Percentiles rank a stretch among this genome's conserved stretches.
Evolutionary conservation across 30 jellyfish, hydroid and myxozoan species (phyloP).

Genomic region (Morbakka virulenta): DNA sequence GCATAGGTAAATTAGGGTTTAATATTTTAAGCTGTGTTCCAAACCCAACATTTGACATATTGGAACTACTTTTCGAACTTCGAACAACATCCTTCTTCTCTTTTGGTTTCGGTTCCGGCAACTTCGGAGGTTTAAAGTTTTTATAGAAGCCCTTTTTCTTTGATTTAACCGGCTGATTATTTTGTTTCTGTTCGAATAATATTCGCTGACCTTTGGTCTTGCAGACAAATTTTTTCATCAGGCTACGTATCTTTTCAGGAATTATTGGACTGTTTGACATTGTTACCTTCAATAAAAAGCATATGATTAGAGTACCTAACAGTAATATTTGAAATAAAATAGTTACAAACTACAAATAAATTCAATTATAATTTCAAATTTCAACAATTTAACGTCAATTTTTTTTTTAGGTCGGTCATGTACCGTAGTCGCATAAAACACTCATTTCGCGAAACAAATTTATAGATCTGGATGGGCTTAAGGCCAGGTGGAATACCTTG

Average conservation of each 20-base stretch:
- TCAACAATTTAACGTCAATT: too few species aligned
- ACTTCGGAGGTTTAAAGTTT: background rate
- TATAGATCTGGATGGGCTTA: too few species aligned
- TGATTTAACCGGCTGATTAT: background rate
- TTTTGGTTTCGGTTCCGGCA: background rate
- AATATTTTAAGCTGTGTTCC: background rate
- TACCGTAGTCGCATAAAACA: too few species aligned
- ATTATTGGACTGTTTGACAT: conserved; percentile 90
- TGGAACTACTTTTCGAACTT: background rate
- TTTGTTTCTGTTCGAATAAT: conserved; percentile 25
- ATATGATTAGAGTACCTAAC: too few species aligned
- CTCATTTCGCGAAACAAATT: too few species aligned
- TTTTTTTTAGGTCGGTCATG: too few species aligned
- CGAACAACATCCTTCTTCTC: background rate
- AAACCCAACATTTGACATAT: background rate
- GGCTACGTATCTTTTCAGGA: conserved; percentile 79
- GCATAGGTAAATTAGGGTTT: background rate
- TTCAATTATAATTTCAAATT: too few species aligned
- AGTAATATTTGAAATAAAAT: background rate
- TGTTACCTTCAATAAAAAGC: conserved; percentile 60
- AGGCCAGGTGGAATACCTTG: too few species aligned
- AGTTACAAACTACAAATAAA: too few species aligned
- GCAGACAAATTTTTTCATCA: conserved; percentile 86
- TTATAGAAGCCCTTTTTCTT: background rate
- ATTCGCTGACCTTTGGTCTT: conserved; percentile 88